Base-by-base conservation (phyloP, 2,113 vertebrate genomes). In the Argyrosomus japonicus region DNA sequence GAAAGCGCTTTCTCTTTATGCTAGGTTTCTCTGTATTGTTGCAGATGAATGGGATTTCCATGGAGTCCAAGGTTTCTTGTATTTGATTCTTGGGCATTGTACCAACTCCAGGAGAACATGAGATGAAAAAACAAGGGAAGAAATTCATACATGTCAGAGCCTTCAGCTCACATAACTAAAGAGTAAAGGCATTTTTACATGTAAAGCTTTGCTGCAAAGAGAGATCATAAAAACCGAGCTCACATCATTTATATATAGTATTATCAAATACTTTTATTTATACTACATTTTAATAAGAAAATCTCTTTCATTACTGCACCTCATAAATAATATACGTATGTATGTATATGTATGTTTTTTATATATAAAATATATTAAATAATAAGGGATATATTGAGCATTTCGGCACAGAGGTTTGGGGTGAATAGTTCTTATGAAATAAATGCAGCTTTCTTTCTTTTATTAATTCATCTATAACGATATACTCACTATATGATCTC, bases 21-120 rank as follows among this genome's bases (percentile, higher is more conserved):
- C 56, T 48, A 32, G n/a, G 6, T 69, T 75, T 83, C 58, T 83
- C 57, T 86, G 68, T 75, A 62, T 79, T 83, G 77, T 81, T 78
- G 50, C 51, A 54, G 47, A 23, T 84, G 72, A 88, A 86, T 82
- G 29, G 64, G 29, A 82, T 88, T 88, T 87, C 74, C 57, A 77
- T 81, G 68, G 62, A 77, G 53, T 63, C 70, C 86, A 84, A 78
- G 81, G 78, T 80, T 84, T 83, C 70, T 68, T 76, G 57, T 50
- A 11, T 71, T 73, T 75, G 32, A 79, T 84, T 81, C 48, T 61
- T 36, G 27, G 61, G 32, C 73, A 69, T 62, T 77, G 43, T 68
- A 61, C 53, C 50, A 81, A 48, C 21, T 36, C 23, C 61, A 75
- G 54, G 23, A 40, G 32, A 53, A 77, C 14, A 82, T 63, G 2